Evolutionary conservation across 2,888 invertebrate species (phyloP), one percentile per base, ranked within the genome.

Genomic region (Ypsolopha scabrella): DNA sequence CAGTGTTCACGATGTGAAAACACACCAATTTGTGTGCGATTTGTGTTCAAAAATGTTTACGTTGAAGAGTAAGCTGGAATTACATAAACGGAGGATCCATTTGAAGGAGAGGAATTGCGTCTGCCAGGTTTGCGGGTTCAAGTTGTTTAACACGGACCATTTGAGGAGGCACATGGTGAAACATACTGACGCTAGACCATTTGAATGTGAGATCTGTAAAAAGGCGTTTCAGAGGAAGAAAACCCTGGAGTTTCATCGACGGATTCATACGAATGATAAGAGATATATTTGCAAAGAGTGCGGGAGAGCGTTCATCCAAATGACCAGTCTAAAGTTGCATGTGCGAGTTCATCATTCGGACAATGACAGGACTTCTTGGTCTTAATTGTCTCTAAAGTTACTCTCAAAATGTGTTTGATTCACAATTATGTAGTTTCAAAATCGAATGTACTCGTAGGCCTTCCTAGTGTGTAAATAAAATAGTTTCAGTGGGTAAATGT

Each of bases 181-280:
- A 0, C 90, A 90, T 53, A 86, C 85, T 1, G 88, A 88, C 1
- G 71, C 87, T 0, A 75, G 89, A 50, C 89, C 89, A 3, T 89
- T 80, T 47, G 77, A 86, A 41, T 90, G 90, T 56, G 80, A 86
- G 6, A 72, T 81, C 53, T 90, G 90, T 54, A 87, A 87, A 38
- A 90, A 89, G 58, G 67, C 82, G 1, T 90, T 90, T 59, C 88
- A 88, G 44, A 87, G 90, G 55, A 86, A 87, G 57, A 88, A 86
- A 52, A 87, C 88, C 0, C 59, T 90, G 39, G 87, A 87, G 1
- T 78, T 87, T 2, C 89, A 90, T 60, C 74, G 77, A 39, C 67
- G 89, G 41, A 88, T 87, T 54, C 89, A 89, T 52, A 88, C 88
- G 0, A 88, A 89, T 7, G 88, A 89, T 55, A 75, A 76, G 52